These are phyloP conservation scores for Drosophila carrolli DNA, from an alignment of 1,140 invertebrate genomes.

Conservation along the genomic window DNA sequence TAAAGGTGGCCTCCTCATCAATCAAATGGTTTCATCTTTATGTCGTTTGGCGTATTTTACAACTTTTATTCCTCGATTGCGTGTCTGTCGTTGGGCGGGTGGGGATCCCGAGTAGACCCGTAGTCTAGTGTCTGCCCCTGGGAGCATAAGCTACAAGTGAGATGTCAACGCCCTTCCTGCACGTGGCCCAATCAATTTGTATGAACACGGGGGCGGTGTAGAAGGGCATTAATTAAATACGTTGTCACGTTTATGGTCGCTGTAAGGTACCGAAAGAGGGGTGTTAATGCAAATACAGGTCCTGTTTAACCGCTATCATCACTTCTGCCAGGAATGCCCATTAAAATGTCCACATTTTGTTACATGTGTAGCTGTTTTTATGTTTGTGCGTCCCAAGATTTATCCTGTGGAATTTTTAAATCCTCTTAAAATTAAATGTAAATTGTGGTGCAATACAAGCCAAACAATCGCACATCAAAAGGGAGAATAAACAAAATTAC, in stretches of 20 bases:
- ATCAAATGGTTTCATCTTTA: slow-evolving; percentile 46
- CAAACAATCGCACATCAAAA: slow-evolving; percentile 20
- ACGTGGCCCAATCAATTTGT: slow-evolving; percentile 43
- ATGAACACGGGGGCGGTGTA: neutral
- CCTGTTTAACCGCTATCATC: slow-evolving; percentile 58
- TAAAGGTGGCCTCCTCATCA: slow-evolving; percentile 22
- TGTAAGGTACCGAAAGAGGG: slow-evolving; percentile 1
- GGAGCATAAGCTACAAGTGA: slow-evolving; percentile 49
- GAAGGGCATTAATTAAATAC: slow-evolving; percentile 56
- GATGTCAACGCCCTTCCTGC: slow-evolving; percentile 39
- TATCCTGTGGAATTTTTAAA: slow-evolving; percentile 32
- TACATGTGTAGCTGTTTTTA: slow-evolving; percentile 4
- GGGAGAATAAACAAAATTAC: neutral
- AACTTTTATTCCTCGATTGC: slow-evolving; percentile 46
- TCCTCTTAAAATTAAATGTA: slow-evolving; percentile 39
- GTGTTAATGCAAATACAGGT: slow-evolving; percentile 41
- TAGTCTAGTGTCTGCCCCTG: slow-evolving; percentile 2
- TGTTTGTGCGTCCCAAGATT: neutral
- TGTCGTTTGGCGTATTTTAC: slow-evolving; percentile 35
- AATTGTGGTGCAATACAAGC: slow-evolving; percentile 22
- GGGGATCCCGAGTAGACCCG: neutral
- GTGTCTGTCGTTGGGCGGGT: slow-evolving; percentile 19
- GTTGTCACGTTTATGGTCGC: slow-evolving; percentile 58
- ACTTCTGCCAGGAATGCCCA: slow-evolving; percentile 21
- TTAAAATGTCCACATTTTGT: slow-evolving; percentile 54